phyloP scores from a whole-genome alignment of 2,888 invertebrate species.

The Morpho achilles region DNA sequence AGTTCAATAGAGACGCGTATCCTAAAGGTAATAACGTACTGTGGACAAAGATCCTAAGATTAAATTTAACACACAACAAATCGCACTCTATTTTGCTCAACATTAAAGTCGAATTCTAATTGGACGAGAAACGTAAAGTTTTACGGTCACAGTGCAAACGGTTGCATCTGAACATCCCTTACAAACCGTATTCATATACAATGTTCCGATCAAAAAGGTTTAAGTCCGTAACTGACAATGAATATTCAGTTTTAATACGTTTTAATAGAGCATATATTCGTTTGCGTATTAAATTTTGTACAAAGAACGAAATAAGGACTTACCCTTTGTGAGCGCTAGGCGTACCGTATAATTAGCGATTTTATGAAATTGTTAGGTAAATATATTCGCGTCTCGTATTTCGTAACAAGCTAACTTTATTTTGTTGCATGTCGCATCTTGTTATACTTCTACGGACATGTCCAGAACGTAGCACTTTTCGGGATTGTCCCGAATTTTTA shows the following conservation, averaged over 20 bases:
- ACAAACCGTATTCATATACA: slow-evolving; percentile 58
- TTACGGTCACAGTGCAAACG: slow-evolving; percentile 31
- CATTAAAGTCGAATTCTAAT: slow-evolving; percentile 34
- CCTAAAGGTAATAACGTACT: slow-evolving; percentile 53
- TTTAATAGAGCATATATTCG: slow-evolving; percentile 34
- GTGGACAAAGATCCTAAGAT: slow-evolving; percentile 25
- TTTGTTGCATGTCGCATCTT: slow-evolving; percentile 35
- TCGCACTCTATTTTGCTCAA: slow-evolving; percentile 32
- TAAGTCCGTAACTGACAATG: slow-evolving; percentile 21
- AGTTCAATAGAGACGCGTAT: slow-evolving; percentile 63
- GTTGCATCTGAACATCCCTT: slow-evolving; percentile 76
- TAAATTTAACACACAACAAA: slow-evolving; percentile 22
- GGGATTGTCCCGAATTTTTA: background rate
- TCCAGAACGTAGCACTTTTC: background rate
- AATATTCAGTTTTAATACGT: slow-evolving; percentile 29
- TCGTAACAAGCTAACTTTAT: slow-evolving; percentile 39
- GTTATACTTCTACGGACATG: slow-evolving; percentile 13
- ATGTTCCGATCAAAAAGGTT: slow-evolving; percentile 33
- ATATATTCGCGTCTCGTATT: slow-evolving; percentile 43
- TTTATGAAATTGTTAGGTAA: slow-evolving; percentile 75
- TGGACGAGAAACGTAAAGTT: slow-evolving; percentile 29
- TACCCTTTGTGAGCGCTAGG: slow-evolving; percentile 63
- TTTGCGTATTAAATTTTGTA: slow-evolving; percentile 20
- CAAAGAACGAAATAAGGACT: slow-evolving; percentile 41
- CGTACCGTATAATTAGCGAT: slow-evolving; percentile 74